These are phyloP conservation scores for Euplagia quadripunctaria DNA, from an alignment of 2,888 invertebrate genomes.

Conservation along the genomic window DNA sequence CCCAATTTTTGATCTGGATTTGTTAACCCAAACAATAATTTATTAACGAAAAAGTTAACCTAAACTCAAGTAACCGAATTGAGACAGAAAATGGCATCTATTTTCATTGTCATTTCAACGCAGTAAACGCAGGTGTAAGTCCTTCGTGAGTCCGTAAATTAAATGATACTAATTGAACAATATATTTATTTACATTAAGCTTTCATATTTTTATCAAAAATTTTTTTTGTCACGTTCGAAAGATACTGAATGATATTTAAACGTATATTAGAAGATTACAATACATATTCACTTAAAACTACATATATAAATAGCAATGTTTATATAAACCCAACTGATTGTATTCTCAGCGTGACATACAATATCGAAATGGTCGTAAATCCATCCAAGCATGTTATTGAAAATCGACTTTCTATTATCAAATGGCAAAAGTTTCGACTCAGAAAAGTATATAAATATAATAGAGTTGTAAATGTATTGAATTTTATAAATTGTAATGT, in stretches of 20 bases:
- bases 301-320: background rate
- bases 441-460: constrained; percentile 10
- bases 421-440: constrained; percentile 14
- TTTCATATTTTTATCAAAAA: background rate
- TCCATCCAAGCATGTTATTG: constrained; percentile 40
- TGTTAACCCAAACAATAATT: background rate
- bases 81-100: background rate
- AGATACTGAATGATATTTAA: background rate
- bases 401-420: constrained; percentile 8
- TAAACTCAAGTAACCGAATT: background rate
- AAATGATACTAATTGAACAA: background rate
- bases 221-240: background rate
- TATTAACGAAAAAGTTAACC: background rate
- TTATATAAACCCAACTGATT: background rate
- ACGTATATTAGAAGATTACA: background rate
- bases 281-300: background rate
- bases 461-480: background rate
- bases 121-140: background rate
- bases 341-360: background rate
- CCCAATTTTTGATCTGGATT: background rate
- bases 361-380: constrained; percentile 27
- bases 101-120: background rate
- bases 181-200: background rate
- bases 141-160: background rate
- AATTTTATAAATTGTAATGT: constrained; percentile 13